Percentiles rank a stretch among this genome's conserved stretches.
Conservation (phyloP, 2,888 invertebrate genomes). For the Cantharis rufa region DNA sequence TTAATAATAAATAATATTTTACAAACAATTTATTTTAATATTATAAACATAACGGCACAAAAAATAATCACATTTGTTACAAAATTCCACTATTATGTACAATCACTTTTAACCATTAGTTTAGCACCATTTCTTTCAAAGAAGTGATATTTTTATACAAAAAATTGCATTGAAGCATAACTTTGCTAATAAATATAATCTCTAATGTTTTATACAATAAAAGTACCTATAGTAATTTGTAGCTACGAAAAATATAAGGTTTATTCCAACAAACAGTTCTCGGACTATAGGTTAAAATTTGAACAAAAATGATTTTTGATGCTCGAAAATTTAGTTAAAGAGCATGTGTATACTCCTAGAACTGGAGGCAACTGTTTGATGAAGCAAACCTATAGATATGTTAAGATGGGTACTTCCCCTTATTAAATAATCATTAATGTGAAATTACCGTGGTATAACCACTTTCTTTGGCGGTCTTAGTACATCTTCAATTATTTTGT, state of each 20-base stretch:
- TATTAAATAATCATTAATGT: not conserved
- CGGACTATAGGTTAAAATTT: too few relatives aligned
- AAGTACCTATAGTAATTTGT: not conserved
- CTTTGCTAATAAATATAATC: not conserved
- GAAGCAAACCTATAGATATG: too few relatives aligned
- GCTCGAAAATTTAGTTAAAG: too few relatives aligned
- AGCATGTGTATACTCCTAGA: too few relatives aligned
- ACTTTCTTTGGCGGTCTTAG: not conserved
- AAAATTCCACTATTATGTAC: not conserved
- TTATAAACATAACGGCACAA: not conserved
- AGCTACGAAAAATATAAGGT: not conserved
- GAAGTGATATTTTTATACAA: not conserved
- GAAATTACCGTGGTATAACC: not conserved
- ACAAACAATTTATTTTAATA: not conserved
- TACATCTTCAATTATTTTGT: not conserved
- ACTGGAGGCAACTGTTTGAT: too few relatives aligned
- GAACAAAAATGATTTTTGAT: too few relatives aligned
- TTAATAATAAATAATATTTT: not conserved
- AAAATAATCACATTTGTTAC: not conserved
- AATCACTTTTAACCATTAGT: not conserved
- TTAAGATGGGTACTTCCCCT: not conserved
- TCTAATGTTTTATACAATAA: not conserved
- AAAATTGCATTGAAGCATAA: not conserved
- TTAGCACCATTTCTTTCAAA: not conserved
- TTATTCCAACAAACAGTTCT: too few relatives aligned